Evolutionary conservation across 2,888 invertebrate genomes (phyloP), one percentile per base, ranked within the genome.

Genomic region (Leptinotarsa tumamoca): DNA sequence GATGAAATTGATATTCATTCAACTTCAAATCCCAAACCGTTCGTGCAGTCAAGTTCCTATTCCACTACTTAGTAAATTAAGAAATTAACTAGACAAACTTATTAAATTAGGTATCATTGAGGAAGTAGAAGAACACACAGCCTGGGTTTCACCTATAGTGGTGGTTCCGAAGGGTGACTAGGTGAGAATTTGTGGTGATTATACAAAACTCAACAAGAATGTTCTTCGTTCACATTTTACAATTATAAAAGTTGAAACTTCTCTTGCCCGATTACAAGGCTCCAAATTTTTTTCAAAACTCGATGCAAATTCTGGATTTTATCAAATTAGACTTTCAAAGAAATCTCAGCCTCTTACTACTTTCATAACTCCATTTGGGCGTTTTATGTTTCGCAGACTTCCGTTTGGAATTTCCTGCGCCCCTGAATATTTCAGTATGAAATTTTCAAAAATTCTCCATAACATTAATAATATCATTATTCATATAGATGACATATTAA

Each of bases 261-360:
- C 80, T 7, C 67, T 82, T 69, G 82, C 80, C 14, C 73, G 76
- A 54, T 52, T 83, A 58, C 80, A 78, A 73, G 76, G 80, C 14
- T 77, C 82, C 0, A 80, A 75, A 76, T 21, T 77, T 67, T 85
- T 83, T 76, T 80, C 81, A n/a, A 80, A 79, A 66, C 67, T 84
- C 27, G 82, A 83, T 69, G 82, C 82, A 3, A 68, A 74, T 23
- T 17, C 33, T 21, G 79, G 77, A 58, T 79, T 79, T 73, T 77
- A 76, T 76, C 79, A 79, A 70, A 74, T 79, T 49, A 68, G 67
- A 4, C 21, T 78, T 17, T 66, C 71, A 4, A 43, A 73, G 33
- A 54, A 66, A 21, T 21, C 21, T 21, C 21, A 21, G 21, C 21
- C 21, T 21, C 21, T 21, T 21, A 21, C 21, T 1, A 21, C 21